Evolutionary conservation across 2,888 invertebrate genomes (phyloP).

Genomic region (Yponomeuta sedellus): DNA sequence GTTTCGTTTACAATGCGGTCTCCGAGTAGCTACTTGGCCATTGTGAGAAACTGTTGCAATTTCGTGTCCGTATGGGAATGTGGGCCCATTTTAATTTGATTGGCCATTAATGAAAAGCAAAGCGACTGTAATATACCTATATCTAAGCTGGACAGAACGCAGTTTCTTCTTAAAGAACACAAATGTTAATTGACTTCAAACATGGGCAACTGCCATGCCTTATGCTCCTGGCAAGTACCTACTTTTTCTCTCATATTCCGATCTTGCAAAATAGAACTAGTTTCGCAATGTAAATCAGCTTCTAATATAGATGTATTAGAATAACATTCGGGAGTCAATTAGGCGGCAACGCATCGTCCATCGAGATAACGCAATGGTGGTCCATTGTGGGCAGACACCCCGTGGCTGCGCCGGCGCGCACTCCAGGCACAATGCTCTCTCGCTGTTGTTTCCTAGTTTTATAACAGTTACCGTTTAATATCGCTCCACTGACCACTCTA

Average conservation of each 20-base stretch:
- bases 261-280: background rate
- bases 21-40: conserved; percentile 40
- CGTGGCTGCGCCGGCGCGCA: conserved; percentile 45
- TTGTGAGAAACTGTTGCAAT: conserved; percentile 64
- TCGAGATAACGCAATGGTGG: conserved; percentile 73
- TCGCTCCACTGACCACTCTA: conserved; percentile 60
- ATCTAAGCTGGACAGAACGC: too few relatives aligned
- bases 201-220: background rate
- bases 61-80: conserved; percentile 56
- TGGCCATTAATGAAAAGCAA: background rate
- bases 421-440: conserved; percentile 50
- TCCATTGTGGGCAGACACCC: conserved; percentile 64
- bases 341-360: conserved; percentile 70
- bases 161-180: background rate
- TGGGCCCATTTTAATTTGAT: conserved; percentile 34
- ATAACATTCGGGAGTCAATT: conserved; percentile 72
- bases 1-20: conserved; percentile 47
- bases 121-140: conserved; percentile 16
- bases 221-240: background rate
- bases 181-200: background rate
- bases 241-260: background rate
- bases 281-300: conserved; percentile 29
- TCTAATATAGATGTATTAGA: conserved; percentile 68
- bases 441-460: conserved; percentile 63
- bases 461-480: conserved; percentile 61